Evolutionary conservation across 92 coral and sea anemone species (phyloP), one percentile per base, ranked within the genome.

Genomic region (Epizoanthus ramosus): DNA sequence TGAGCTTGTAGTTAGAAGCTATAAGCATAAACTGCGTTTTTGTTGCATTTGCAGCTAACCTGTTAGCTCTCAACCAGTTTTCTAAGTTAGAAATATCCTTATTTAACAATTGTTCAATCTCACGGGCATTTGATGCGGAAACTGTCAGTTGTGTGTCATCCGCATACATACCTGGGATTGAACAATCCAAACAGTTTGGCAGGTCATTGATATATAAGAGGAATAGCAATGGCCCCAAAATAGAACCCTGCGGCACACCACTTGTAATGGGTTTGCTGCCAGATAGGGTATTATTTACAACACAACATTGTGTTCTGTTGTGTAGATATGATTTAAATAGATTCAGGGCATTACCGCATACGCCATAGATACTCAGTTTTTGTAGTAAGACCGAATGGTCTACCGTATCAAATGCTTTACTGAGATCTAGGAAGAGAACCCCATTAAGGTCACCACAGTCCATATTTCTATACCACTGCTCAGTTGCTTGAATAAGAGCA

Each of bases 331-430:
- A n/a, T n/a, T n/a, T n/a, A n/a, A n/a, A n/a, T n/a, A 83, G 80
- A 37, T 50, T 89, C 64, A 89, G 83, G 47, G 85, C 72, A 47
- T 50, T 63, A 35, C 53, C 79, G 53, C 63, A 54, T 10, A 85
- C 57, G 22, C 89, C 89, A 68, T 88, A 85, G 33, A 39, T 75
- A 41, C 66, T 57, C 35, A 85, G 89, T 58, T 86, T 86, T 54
- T 70, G 67, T 28, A 85, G 37, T 58, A 88, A 23, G 47, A 88
- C 73, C 22, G 54, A 50, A 57, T 86, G 90, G 47, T 86, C 79
- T 53, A 89, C 79, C 57, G 92, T 89, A 73, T 89, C 87, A 67
- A 89, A 86, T 14, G 92, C 92, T 43, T 89, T 89, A 61, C 69
- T 73, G 56, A 85, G 77, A 64, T 88, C 92, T 24, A 88, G 43